These are phyloP conservation scores for Meganola albula DNA, from an alignment of 2,888 invertebrate genomes.

Conservation along the genomic window DNA sequence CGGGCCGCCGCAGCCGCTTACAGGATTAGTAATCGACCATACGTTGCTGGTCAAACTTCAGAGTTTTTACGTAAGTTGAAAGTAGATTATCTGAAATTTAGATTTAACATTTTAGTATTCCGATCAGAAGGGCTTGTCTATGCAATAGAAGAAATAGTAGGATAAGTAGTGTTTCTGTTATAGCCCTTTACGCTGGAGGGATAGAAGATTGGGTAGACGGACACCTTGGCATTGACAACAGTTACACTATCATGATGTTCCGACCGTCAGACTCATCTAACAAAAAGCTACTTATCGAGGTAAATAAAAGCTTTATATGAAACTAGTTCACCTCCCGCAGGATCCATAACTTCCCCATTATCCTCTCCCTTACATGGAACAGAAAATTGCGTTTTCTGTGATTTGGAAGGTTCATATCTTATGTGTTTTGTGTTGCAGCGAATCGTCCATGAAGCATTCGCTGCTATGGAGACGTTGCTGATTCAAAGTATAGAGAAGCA, in stretches of 20 bases:
- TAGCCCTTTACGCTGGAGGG: conserved; percentile 66
- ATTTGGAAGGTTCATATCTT: too few species aligned
- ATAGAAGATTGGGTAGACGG: conserved; percentile 72
- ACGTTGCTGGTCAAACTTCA: conserved; percentile 64
- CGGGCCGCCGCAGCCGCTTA: conserved; percentile 57
- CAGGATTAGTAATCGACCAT: conserved; percentile 54
- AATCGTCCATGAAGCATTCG: conserved; percentile 62
- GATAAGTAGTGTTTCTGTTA: conserved; percentile 11
- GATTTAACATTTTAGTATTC: too few species aligned
- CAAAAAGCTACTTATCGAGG: conserved; percentile 52
- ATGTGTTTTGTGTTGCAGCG: conserved; percentile 46
- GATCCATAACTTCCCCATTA: too few species aligned
- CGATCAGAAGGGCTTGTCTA: too few species aligned
- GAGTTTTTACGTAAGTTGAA: conserved; percentile 59
- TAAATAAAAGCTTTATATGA: too few species aligned
- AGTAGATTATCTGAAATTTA: too few species aligned
- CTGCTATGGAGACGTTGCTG: conserved; percentile 61
- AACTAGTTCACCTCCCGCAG: too few species aligned
- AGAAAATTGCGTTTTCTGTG: too few species aligned
- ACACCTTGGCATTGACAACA: conserved; percentile 64
- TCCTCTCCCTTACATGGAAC: too few species aligned
- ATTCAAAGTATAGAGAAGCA: conserved; percentile 40
- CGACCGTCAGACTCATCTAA: conserved; percentile 51
- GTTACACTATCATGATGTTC: conserved; percentile 65
- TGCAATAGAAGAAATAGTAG: too few species aligned